Evolutionary conservation across 2,888 invertebrate species (phyloP).

Genomic region (Drosophila gaucha): DNA sequence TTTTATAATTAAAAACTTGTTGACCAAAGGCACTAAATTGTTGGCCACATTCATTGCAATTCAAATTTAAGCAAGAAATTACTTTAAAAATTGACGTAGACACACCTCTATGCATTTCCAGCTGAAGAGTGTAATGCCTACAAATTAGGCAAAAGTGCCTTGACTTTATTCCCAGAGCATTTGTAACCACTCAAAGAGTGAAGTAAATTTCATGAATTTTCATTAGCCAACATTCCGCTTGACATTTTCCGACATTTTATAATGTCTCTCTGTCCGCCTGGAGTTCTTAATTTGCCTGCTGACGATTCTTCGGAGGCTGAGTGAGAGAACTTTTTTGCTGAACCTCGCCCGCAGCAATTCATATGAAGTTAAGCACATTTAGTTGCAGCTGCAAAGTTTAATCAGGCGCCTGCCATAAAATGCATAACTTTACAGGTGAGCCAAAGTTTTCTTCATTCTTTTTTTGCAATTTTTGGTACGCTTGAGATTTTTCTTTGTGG

Average conservation of each 20-base stretch:
- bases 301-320: conserved; percentile 14
- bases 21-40: conserved; percentile 45
- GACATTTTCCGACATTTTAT: background rate
- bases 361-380: conserved; percentile 58
- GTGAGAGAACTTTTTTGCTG: conserved; percentile 27
- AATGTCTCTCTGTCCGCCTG: conserved; percentile 29
- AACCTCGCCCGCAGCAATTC: conserved; percentile 41
- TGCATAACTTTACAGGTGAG: conserved; percentile 53
- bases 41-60: conserved; percentile 8
- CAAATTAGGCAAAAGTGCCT: conserved; percentile 18
- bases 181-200: conserved; percentile 16
- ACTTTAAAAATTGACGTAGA: background rate
- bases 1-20: conserved; percentile 79
- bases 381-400: conserved; percentile 67
- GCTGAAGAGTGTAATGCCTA: background rate
- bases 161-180: conserved; percentile 18
- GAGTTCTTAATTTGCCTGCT: conserved; percentile 36
- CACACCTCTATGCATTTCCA: background rate
- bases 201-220: conserved; percentile 44
- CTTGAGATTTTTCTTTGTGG: conserved; percentile 38
- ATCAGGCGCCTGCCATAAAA: conserved; percentile 66
- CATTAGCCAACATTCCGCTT: conserved; percentile 8
- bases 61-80: background rate
- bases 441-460: conserved; percentile 22
- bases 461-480: background rate